Base-by-base conservation (phyloP, 2,797 vertebrate genomes). In the Manis pentadactyla region DNA sequence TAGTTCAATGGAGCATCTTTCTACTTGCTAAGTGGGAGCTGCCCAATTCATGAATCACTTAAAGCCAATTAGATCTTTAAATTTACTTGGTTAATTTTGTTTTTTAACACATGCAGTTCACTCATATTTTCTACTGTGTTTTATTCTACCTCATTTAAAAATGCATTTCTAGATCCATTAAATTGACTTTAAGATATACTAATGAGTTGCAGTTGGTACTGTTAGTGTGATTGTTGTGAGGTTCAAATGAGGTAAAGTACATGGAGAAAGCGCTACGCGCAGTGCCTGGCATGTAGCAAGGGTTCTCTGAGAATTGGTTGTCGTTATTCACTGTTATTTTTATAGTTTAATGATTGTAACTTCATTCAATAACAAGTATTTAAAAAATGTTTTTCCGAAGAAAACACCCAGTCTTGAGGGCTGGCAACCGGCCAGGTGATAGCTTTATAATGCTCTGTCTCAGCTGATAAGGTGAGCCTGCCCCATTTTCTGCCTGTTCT, bases 301-400 rank as follows among this genome's bases (percentile, higher is more conserved):
- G 39, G 31, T 27, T 84, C n/a, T 31, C 7, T 83, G 31, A 53
- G 63, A 66, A 49, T 29, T 57, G 15, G 2, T n/a, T 64, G 19
- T 51, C 39, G 9, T 71, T 61, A 49, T 42, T 97, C 46, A 18
- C 53, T 55, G n/a, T 89, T 91, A n/a, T 59, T 87, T 94, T 57
- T 82, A 66, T 29, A 71, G 27, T 61, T 93, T 83, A 73, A 46
- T 31, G 17, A 25, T 57, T 21, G 19, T 74, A 74, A 68, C 74
- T 61, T 85, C 85, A 79, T 91, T 71, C 21, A 77, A 42, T 57
- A 79, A 51, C 3, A 63, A 68, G 5, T 29, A 42, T 90, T 69
- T 87, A 27, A 78, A 78, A 75, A 51, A 61, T 49, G 4, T 73
- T 51, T 89, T 69, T 37, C 10, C 18, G n/a, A 23, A 42, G 27